Evolutionary conservation across 2,888 invertebrate species (phyloP), one percentile per base, ranked within the genome.

Genomic region (Xanthia togata): DNA sequence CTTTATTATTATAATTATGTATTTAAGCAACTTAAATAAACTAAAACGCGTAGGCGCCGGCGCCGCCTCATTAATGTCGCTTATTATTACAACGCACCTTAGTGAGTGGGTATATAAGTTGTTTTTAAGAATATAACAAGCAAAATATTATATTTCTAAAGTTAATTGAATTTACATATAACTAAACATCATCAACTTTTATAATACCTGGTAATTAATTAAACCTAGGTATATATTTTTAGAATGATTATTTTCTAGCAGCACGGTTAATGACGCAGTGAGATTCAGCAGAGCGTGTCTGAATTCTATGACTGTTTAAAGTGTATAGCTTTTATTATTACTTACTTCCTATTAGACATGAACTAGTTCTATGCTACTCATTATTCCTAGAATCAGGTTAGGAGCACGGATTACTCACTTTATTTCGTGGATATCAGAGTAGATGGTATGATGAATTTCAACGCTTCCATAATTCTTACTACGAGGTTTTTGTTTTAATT

Each of bases 321-420:
- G 17, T 63, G 17, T 57, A 2, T 23, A 23, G 1, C 11, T 41
- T 20, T 62, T 68, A 23, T 50, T 12, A 59, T 65, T 62, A n/a
- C 6, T n/a, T 38, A 31, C 62, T 69, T 62, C 35, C 12, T 23
- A 47, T 41, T 50, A 71, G 38, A 20, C n/a, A 23, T 8, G 71
- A 57, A 50, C 63, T 35, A 47, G 47, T 62, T 57, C 67, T 35
- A 11, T 68, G 53, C 81, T 70, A 70, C 64, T 85, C 77, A 81
- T 77, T 65, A 70, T 85, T 81, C 77, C 20, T 17, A 55, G 82
- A 72, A 85, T 14, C 50, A 62, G 60, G 71, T 70, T 26, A 60
- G 23, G 23, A 63, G 75, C 35, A 53, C 20, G 3, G 14, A 70
- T 82, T 85, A 81, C 73, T 83, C 82, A 83, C 12, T 50, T 68